Conservation (phyloP, 2,113 vertebrate genomes). For the Lagopus leucura region DNA sequence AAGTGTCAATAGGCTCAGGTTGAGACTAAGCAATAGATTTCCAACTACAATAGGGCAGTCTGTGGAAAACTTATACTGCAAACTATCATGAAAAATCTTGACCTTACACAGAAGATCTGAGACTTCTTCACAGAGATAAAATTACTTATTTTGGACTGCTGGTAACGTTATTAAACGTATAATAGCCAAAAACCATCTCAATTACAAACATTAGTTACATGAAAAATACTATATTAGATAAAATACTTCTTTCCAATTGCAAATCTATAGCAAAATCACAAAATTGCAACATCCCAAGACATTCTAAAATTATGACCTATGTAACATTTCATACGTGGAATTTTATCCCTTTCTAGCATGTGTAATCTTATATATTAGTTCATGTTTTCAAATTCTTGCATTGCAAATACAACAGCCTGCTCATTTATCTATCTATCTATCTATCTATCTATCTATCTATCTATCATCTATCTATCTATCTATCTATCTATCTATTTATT, state of each 20-base stretch:
- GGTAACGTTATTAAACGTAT: neutral
- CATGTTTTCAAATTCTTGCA: neutral
- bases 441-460: too few species aligned
- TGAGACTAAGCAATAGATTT: neutral
- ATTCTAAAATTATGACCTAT: neutral
- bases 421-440: too few species aligned
- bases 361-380: neutral
- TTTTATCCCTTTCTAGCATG: neutral
- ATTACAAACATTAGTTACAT: neutral
- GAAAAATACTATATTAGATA: neutral
- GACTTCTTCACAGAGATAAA: neutral
- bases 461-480: too few species aligned
- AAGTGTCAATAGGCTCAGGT: neutral
- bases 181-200: neutral
- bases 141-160: neutral
- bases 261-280: neutral
- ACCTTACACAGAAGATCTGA: neutral
- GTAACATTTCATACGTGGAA: neutral
- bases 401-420: neutral
- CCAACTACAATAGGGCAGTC: rapidly evolving
- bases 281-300: neutral
- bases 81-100: neutral
- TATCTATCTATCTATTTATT: neutral
- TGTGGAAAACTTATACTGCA: neutral
- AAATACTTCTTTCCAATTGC: neutral